These are phyloP conservation scores for Palaemon carinicauda DNA, from an alignment of 1,140 invertebrate species.

Conservation along the genomic window DNA sequence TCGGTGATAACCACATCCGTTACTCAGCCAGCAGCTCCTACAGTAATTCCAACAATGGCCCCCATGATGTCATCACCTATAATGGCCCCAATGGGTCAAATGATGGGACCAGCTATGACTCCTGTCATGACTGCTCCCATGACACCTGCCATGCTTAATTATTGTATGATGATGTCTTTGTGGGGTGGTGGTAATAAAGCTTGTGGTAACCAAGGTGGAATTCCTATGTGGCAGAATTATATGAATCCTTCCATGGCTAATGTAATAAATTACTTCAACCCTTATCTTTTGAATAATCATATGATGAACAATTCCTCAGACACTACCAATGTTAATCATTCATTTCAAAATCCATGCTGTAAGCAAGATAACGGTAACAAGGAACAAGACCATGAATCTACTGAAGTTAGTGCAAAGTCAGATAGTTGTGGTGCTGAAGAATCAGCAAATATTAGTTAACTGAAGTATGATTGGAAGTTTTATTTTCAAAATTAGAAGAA, in stretches of 20 bases:
- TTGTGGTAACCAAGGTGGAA: neutral
- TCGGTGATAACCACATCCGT: no score
- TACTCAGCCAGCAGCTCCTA: no score
- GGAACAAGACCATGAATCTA: neutral
- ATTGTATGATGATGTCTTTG: slow-evolving; percentile 28
- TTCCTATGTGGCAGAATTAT: neutral
- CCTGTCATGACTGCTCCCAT: neutral
- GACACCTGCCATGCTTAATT: slow-evolving; percentile 25
- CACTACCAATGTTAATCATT: neutral
- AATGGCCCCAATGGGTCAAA: neutral
- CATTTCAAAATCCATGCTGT: neutral
- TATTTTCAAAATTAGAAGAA: no score
- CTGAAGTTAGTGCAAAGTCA: no score
- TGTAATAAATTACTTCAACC: slow-evolving; percentile 12
- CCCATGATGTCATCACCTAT: neutral
- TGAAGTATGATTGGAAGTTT: no score
- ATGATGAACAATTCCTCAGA: neutral
- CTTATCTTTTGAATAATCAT: neutral
- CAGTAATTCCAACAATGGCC: neutral
- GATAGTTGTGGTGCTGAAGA: no score
- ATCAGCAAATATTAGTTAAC: no score
- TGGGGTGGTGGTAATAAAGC: slow-evolving; percentile 7
- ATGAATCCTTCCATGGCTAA: slow-evolving; percentile 10
- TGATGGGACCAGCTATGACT: neutral
- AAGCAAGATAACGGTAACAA: neutral